A percentile compares a stretch with the other conserved stretches of the same genome.
phyloP scores from a whole-genome alignment of 2,797 vertebrate genomes.

The Leptatherina wallacei region DNA sequence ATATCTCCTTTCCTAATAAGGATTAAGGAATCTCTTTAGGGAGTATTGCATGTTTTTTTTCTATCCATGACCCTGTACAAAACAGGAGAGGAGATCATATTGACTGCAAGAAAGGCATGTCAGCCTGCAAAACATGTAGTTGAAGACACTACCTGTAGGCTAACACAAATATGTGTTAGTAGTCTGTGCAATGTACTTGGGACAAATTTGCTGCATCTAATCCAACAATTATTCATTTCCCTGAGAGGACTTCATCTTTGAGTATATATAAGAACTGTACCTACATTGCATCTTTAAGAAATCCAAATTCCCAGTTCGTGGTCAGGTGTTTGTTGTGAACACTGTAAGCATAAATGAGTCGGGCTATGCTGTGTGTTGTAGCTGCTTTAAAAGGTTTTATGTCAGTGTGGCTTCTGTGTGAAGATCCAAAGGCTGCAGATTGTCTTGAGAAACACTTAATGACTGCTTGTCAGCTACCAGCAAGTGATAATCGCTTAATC shows the following conservation, averaged over 20 bases:
- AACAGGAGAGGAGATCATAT: conserved; percentile 53
- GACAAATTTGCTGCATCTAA: conserved; percentile 38
- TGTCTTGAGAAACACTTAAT: conserved; percentile 1
- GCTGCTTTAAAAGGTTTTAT: conserved; percentile 42
- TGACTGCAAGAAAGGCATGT: conserved; percentile 41
- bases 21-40: background rate
- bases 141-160: conserved; percentile 15
- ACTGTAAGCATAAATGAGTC: conserved; percentile 30
- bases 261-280: conserved; percentile 5
- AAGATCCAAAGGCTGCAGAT: conserved; percentile 13
- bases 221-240: conserved; percentile 7
- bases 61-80: conserved; percentile 51
- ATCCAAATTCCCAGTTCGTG: conserved; percentile 21
- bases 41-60: conserved; percentile 49
- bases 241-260: conserved; percentile 4
- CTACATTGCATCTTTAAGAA: conserved; percentile 10
- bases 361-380: conserved; percentile 30
- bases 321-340: conserved; percentile 43
- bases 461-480: conserved; percentile 4
- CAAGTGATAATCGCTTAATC: conserved; percentile 37
- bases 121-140: conserved; percentile 26
- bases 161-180: conserved; percentile 18
- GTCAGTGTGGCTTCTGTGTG: conserved; percentile 29
- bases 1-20: conserved; percentile 6
- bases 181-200: conserved; percentile 20